These are phyloP conservation scores for Drosophila parvula DNA, from an alignment of 1,140 invertebrate genomes.

Conservation along the genomic window DNA sequence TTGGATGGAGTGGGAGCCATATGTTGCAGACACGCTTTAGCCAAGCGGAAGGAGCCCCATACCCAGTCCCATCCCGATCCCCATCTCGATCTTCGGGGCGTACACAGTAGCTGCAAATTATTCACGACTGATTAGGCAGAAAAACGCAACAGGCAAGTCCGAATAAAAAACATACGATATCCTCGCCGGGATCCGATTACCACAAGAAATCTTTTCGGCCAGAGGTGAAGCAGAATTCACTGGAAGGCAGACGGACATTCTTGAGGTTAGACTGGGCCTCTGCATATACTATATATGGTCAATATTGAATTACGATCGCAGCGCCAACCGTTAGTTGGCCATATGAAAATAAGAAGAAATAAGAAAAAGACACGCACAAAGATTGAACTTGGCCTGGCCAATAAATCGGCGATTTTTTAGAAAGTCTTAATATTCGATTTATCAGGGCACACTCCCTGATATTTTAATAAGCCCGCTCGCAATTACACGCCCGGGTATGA, in stretches of 20 bases:
- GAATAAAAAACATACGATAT: conserved; percentile 74
- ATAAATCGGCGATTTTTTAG: conserved; percentile 69
- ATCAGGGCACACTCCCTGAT: conserved; percentile 50
- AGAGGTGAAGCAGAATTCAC: conserved; percentile 66
- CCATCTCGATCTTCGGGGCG: conserved; percentile 44
- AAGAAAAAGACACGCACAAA: conserved; percentile 12
- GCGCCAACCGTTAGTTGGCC: conserved; percentile 57
- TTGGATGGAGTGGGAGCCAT: conserved; percentile 49
- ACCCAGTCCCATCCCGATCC: background rate
- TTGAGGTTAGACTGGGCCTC: conserved; percentile 60
- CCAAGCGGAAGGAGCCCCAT: conserved; percentile 72
- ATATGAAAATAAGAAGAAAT: background rate
- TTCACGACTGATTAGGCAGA: conserved; percentile 76
- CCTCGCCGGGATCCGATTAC: conserved; percentile 50
- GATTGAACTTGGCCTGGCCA: conserved; percentile 45
- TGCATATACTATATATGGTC: background rate
- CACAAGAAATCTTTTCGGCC: conserved; percentile 23
- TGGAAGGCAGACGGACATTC: conserved; percentile 68
- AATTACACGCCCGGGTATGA: conserved; percentile 49
- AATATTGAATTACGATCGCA: conserved; percentile 66
- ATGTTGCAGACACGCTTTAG: conserved; percentile 80
- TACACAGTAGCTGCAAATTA: conserved; percentile 80
- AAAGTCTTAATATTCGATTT: conserved; percentile 68
- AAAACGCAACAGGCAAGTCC: conserved; percentile 74
- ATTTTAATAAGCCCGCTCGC: conserved; percentile 74